Base-by-base conservation (phyloP, 1,140 invertebrate species). In the Protaetia brevitarsis region DNA sequence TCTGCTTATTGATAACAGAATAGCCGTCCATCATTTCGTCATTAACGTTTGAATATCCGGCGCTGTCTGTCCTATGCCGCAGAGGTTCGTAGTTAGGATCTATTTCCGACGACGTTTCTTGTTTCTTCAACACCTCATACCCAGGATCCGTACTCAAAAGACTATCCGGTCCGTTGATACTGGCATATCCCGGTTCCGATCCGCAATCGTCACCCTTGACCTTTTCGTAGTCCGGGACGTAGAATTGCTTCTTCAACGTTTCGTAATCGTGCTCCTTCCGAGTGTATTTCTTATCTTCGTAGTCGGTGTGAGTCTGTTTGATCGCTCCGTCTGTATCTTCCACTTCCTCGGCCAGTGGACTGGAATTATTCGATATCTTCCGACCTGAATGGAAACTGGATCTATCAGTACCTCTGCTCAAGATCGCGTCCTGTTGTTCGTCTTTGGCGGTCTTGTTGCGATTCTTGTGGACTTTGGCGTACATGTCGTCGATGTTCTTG, bases 401-500 rank as follows among this genome's bases (percentile, higher is more conserved):
- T n/a, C 41, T 2, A 7, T 51, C 41, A 10, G 19, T 51, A 51
- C 16, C 41, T 51, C 41, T 51, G 16, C 11, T 51, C 16, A 51
- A 45, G 0, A 29, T 26, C n/a, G n/a, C n/a, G n/a, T n/a, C 60
- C 26, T 58, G 16, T 51, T 64, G 16, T 8, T 58, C 45, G 26
- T 58, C 45, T 57, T 65, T 59, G 4, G 11, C 51, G 28, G 8
- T 65, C 37, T 34, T 36, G 31, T 82, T 82, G 23, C 83, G 82
- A 74, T 86, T 88, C 72, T 91, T 90, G 72, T 88, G 85, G 0
- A 93, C 91, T 81, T 94, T 94, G 0, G 92, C 92, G 75, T 94
- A 94, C 88, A 94, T 92, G 70, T 93, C 91, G 73, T 94, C 92
- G 0, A 92, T 13, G 31, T 36, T 64, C 65, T 69, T 60, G 57